Base-by-base conservation (phyloP, 2,797 vertebrate species). In the Okamejei kenojei region DNA sequence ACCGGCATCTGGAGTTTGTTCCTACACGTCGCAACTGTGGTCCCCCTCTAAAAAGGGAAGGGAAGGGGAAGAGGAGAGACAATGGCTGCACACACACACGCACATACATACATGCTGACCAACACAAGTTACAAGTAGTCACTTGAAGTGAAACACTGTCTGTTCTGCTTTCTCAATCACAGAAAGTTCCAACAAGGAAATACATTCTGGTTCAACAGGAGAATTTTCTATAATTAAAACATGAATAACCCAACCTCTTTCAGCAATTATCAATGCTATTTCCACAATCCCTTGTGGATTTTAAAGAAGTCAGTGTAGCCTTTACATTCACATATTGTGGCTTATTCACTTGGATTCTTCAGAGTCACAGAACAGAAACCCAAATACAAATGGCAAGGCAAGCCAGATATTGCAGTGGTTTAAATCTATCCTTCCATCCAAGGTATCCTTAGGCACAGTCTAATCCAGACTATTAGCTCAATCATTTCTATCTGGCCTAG, bases 121-220 rank as follows among this genome's bases (percentile, higher is more conserved):
- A 63, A 32, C 82, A 86, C 58, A 63, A 86, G 17, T 29, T n/a
- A 86, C 32, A 26, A 86, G 84, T 68, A 68, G 35, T n/a, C n/a
- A 65, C 63, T 68, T 68, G 63, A 88, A 65, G 38, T 88, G 82
- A 86, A 84, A 88, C 78, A 21, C 26, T 32, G 63, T 68, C 84
- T 68, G 61, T 88, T 68, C 61, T 88, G 84, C 84, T 68, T 88
- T 88, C 7, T 35, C 17, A 7, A 35, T 88, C 63, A 35, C n/a
- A 19, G 63, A 88, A 11, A 8, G n/a, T 88, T 88, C 63, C 63
- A 63, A 68, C n/a, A 7, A 32, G 19, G n/a, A 1, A 9, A 7
- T 13, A 17, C 19, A 68, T 61, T 32, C 58, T 1, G 8, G 58
- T 86, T 65, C n/a, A 84, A 6, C 82, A 32, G 84, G 84, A 9